Conservation (phyloP, 2,797 vertebrate species). For the Siniperca scherzeri region DNA sequence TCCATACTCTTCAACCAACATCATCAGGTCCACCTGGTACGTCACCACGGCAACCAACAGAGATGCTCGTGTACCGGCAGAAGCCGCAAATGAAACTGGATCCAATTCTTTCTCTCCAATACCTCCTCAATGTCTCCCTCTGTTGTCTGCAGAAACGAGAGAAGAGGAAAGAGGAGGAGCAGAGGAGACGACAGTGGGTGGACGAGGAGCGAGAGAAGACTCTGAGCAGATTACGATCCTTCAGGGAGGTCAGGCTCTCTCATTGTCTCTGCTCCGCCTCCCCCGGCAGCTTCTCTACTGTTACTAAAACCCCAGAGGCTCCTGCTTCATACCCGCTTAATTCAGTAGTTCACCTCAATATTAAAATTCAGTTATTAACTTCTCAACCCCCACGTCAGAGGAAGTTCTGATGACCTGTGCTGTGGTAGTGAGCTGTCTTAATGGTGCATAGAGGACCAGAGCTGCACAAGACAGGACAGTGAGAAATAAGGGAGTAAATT, state of each 20-base stretch:
- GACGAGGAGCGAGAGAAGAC: conserved; percentile 94
- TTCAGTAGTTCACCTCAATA: conserved; percentile 29
- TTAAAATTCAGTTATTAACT: conserved; percentile 16
- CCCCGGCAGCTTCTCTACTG: neutral
- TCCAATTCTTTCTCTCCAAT: conserved; percentile 6
- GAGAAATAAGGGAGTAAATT: neutral
- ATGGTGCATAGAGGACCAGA: neutral
- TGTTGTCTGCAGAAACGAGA: conserved; percentile 91
- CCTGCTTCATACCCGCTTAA: neutral
- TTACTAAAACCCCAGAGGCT: conserved; percentile 33
- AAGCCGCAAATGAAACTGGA: conserved; percentile 18
- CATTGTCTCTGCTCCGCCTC: conserved; percentile 11
- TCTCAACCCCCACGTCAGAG: neutral
- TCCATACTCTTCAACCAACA: conserved; percentile 86
- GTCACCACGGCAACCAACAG: conserved; percentile 73
- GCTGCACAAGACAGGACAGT: neutral
- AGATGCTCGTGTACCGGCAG: conserved; percentile 15
- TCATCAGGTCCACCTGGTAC: conserved; percentile 92
- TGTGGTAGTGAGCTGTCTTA: neutral
- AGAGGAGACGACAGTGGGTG: conserved; percentile 93
- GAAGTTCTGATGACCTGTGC: neutral
- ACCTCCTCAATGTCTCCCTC: conserved; percentile 59
- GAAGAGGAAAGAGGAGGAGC: conserved; percentile 91
- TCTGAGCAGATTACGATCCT: conserved; percentile 91
- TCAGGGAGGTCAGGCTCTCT: conserved; percentile 89